Evolutionary conservation across 2,113 vertebrate species (phyloP), one percentile per base, ranked within the genome.

Genomic region (Pomatostomus ruficeps): DNA sequence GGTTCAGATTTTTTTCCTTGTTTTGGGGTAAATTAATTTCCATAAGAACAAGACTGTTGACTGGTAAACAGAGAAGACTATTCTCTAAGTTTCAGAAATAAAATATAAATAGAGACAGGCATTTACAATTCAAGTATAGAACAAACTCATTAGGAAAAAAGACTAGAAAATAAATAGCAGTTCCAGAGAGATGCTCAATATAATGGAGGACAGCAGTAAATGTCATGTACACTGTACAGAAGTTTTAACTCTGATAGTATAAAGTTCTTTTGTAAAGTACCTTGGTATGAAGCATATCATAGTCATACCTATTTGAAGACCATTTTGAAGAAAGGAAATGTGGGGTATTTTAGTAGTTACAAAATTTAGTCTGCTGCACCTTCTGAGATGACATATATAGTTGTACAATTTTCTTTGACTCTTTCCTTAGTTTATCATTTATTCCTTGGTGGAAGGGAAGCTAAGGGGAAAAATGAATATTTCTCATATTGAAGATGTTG

Each of bases 81-180:
- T 91, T 59, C 33, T 63, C n/a, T 22, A 75, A 65, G 24, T 75
- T 94, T 91, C 45, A 82, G 71, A 82, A 90, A 59, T 15, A 85
- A 57, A 68, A 59, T 66, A 67, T 38, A 80, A 91, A 88, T 36
- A 67, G 38, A 82, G 33, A 75, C 17, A 57, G 51, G 28, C n/a
- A 86, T 92, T 86, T 90, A 55, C 38, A 91, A 57, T 76, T 85
- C 51, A 92, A 92, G 89, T 66, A 35, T 20, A 93, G 58, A 86
- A 85, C 25, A 86, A 93, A 81, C 55, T 86, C 38, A 62, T 96
- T 92, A 80, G 72, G 9, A 76, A 72, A 85, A 88, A 70, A n/a
- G 9, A 49, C 13, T 91, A 72, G 40, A 91, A 90, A 92, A 82
- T 63, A 93, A 95, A 77, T 66, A 92, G 45, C n/a, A 29, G 29